These are phyloP conservation scores for Scleropages formosus DNA, from an alignment of 2,797 vertebrate species.

Conservation along the genomic window DNA sequence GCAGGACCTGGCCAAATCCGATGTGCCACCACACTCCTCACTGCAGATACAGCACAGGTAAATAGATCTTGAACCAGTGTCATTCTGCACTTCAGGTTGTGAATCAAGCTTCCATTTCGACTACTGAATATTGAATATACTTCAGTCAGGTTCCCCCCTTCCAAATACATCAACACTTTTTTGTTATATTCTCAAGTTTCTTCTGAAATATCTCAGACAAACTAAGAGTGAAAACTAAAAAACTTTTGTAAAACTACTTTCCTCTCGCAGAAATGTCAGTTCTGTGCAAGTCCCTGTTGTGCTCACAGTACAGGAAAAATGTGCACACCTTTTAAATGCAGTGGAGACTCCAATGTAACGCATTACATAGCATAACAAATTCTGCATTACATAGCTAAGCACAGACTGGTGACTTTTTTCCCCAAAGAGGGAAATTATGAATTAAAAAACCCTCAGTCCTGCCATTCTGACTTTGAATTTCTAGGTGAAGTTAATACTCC, in stretches of 20 bases:
- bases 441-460: constrained; percentile 23
- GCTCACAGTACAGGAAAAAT: neutral
- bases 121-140: neutral
- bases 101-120: constrained; percentile 18
- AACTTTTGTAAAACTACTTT: no score
- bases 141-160: no score
- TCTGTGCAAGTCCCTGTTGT: neutral
- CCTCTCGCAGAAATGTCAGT: neutral
- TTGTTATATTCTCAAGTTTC: constrained; percentile 11
- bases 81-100: neutral
- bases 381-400: constrained; percentile 17
- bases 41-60: no score
- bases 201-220: neutral
- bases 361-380: constrained; percentile 23
- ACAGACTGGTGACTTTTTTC: constrained; percentile 12
- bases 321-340: constrained; percentile 25
- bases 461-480: constrained; percentile 13
- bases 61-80: neutral
- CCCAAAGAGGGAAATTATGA: constrained; percentile 12
- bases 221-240: neutral
- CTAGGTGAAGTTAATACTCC: constrained; percentile 25
- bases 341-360: neutral
- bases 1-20: no score
- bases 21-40: no score
- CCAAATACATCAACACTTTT: no score